Base-by-base conservation (phyloP, 2,888 invertebrate species). In the Limenitis camilla region DNA sequence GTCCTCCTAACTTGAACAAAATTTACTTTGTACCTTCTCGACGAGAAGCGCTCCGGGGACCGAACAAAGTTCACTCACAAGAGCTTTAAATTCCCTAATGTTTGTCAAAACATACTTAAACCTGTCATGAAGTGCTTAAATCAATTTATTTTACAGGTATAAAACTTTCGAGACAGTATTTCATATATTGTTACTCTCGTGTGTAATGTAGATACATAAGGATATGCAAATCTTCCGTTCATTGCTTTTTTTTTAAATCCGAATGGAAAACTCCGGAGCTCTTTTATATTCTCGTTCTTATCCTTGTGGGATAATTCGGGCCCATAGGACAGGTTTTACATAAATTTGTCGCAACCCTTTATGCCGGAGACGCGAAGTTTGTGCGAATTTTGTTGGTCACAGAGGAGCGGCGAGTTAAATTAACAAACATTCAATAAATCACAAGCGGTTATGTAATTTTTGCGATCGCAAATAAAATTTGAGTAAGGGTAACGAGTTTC, bases 131-230 rank as follows among this genome's bases (percentile, higher is more conserved):
- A 77, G 74, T 73, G 82, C 83, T 81, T 85, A 84, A 85, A 85
- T 84, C 84, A 84, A 85, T 86, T 84, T 83, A 81, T 83, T 80
- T 81, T 79, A 80, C 79, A 83, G 76, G 78, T 81, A 77, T 80
- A 78, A 68, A 75, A 61, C 78, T 81, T 78, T 69, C 72, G 68
- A 70, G 72, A 69, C 71, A 72, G 72, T 67, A 76, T 73, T 81
- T 76, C 79, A 80, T 78, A 76, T 62, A 1, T 35, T 8, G 9
- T 31, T 48, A 40, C 28, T 43, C 48, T 35, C 36, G n/a, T 47
- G n/a, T 36, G 10, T 40, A 39, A 6, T 39, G 36, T 42, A 66
- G 33, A 44, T 74, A 72, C 74, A 74, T 39, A 44, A 1, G 10
- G 7, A 32, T 6, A 28, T 83, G 83, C 78, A 83, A 83, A 85